phyloP scores from a whole-genome alignment of 2,113 vertebrate species.

The Hippopotamus amphibius region DNA sequence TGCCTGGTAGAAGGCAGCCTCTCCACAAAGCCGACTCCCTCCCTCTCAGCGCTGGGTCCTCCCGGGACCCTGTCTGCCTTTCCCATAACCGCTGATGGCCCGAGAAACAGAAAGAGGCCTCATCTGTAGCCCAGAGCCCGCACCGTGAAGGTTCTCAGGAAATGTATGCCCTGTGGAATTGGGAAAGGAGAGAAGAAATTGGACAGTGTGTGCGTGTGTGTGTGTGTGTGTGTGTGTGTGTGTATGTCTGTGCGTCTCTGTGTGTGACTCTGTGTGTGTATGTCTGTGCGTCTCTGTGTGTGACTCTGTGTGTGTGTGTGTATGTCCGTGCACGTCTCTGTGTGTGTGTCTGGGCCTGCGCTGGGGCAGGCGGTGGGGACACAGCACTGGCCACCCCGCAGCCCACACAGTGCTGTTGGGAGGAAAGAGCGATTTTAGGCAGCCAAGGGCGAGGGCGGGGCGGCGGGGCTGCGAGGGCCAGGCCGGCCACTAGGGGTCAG shows the following conservation, averaged over 20 bases:
- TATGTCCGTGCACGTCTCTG: too few relatives aligned
- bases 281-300: background rate
- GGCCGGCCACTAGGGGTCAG: slow-evolving; percentile 88
- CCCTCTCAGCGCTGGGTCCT: background rate
- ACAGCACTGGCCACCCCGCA: background rate
- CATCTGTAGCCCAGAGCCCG: background rate
- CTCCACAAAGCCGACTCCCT: background rate
- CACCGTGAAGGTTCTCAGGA: background rate
- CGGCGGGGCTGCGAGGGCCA: background rate
- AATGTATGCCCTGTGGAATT: background rate
- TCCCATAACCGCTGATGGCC: background rate
- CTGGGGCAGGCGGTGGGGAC: background rate
- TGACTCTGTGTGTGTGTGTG: background rate
- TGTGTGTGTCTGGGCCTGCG: background rate
- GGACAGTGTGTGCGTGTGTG: background rate
- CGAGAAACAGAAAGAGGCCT: background rate
- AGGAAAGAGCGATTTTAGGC: background rate
- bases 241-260: background rate
- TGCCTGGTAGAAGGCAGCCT: fast-evolving
- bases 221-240: background rate
- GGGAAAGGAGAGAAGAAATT: background rate
- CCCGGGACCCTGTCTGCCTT: background rate
- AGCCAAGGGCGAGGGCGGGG: background rate
- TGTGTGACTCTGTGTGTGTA: background rate
- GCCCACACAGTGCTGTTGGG: background rate